phyloP scores from a whole-genome alignment of 2,888 invertebrate genomes.

The Drosophila ezoana region DNA sequence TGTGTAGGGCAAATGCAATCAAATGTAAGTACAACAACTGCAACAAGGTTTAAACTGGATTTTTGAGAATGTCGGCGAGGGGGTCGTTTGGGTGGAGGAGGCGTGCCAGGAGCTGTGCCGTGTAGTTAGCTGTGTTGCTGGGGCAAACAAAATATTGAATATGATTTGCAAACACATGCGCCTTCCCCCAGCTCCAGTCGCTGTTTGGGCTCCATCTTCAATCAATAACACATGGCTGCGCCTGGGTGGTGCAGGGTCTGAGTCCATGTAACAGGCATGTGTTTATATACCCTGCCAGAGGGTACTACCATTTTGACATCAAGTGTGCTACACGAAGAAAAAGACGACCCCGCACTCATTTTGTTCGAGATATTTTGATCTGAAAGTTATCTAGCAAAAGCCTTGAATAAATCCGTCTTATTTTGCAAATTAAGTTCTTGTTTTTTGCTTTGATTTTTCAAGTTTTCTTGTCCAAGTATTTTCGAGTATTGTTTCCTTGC shows the following conservation, averaged over 20 bases:
- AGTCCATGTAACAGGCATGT: not conserved
- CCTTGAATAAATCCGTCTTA: too few species aligned
- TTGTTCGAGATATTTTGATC: too few species aligned
- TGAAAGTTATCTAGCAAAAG: too few species aligned
- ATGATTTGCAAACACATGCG: conserved; percentile 75
- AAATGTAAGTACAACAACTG: conserved; percentile 68
- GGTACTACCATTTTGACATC: too few species aligned
- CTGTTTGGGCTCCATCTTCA: conserved; percentile 50
- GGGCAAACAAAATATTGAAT: conserved; percentile 77
- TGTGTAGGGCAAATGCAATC: conserved; percentile 69
- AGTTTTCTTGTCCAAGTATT: too few species aligned
- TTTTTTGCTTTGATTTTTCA: conserved; percentile 14
- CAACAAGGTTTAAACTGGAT: conserved; percentile 33
- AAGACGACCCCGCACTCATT: too few species aligned
- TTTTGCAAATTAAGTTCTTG: not conserved
- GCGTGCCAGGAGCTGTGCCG: not conserved
- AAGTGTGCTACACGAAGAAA: too few species aligned
- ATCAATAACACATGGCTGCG: conserved; percentile 46
- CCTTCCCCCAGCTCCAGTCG: conserved; percentile 8
- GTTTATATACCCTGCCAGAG: too few species aligned
- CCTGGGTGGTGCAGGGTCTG: not conserved
- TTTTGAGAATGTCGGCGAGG: not conserved
- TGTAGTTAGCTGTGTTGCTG: conserved; percentile 8
- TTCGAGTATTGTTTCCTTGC: too few species aligned
- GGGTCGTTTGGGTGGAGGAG: not conserved